These are phyloP conservation scores for Orthosia cruda DNA, from an alignment of 2,888 invertebrate species.

Conservation along the genomic window DNA sequence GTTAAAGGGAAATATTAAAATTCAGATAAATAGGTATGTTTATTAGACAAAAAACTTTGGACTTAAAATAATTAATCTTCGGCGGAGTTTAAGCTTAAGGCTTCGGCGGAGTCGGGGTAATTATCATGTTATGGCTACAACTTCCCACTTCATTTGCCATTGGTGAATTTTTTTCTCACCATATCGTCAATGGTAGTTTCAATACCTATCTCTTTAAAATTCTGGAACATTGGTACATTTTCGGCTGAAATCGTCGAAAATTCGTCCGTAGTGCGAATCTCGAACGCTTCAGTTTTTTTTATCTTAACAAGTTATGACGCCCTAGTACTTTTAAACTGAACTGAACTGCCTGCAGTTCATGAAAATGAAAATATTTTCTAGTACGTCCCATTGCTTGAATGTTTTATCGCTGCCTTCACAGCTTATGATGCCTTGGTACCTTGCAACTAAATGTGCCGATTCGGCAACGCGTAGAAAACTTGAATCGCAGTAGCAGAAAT, in stretches of 20 bases:
- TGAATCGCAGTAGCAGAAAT: no score
- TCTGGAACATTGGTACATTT: slow-evolving; percentile 23
- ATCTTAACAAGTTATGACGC: background rate
- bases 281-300: background rate
- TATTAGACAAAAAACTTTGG: no score
- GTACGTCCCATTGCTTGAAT: background rate
- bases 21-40: no score
- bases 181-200: background rate
- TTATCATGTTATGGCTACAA: no score
- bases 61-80: no score
- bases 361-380: background rate
- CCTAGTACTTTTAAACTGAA: slow-evolving; percentile 23
- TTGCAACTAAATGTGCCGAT: slow-evolving; percentile 1
- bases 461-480: background rate
- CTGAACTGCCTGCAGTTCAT: no score
- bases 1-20: no score
- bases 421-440: slow-evolving; percentile 3
- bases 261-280: background rate
- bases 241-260: background rate
- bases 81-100: no score
- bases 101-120: no score
- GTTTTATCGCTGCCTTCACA: background rate
- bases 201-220: background rate
- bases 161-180: no score
- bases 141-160: no score